phyloP scores from a whole-genome alignment of 2,113 vertebrate species.

The Herpailurus yagouaroundi region DNA sequence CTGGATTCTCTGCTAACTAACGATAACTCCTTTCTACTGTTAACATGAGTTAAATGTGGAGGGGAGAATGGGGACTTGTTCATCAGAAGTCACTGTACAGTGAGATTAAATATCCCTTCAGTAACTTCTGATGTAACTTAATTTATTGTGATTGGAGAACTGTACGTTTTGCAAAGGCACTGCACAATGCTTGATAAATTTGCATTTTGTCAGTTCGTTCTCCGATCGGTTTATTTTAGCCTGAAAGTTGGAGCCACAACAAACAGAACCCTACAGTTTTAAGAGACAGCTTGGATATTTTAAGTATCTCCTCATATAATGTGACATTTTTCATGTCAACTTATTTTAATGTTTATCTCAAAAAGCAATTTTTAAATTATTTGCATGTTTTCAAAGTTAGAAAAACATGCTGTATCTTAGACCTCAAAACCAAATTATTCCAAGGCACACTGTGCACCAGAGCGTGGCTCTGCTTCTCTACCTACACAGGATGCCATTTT shows the following conservation, averaged over 20 bases:
- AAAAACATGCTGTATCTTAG: conserved; percentile 1
- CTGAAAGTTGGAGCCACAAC: neutral
- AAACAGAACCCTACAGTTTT: conserved; percentile 29
- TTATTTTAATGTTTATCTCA: conserved; percentile 55
- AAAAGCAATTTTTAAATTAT: conserved; percentile 50
- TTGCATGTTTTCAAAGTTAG: conserved; percentile 47
- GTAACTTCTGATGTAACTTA: neutral
- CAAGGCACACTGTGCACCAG: rapidly evolving
- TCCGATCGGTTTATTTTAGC: neutral
- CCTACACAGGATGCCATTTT: neutral
- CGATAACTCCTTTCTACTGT: neutral
- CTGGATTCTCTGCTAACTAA: neutral
- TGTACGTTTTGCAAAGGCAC: neutral
- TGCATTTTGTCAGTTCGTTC: conserved; percentile 23
- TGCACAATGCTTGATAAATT: neutral
- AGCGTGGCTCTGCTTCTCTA: neutral
- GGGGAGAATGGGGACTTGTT: neutral
- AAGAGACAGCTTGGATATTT: conserved; percentile 24
- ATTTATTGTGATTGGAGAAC: neutral
- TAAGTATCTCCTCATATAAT: conserved; percentile 43
- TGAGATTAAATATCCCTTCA: neutral
- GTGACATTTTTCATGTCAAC: neutral
- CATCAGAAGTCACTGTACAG: neutral
- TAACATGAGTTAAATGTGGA: neutral
- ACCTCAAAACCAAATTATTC: conserved; percentile 2